phyloP scores from a whole-genome alignment of 2,888 invertebrate species.

The Acleris holmiana region DNA sequence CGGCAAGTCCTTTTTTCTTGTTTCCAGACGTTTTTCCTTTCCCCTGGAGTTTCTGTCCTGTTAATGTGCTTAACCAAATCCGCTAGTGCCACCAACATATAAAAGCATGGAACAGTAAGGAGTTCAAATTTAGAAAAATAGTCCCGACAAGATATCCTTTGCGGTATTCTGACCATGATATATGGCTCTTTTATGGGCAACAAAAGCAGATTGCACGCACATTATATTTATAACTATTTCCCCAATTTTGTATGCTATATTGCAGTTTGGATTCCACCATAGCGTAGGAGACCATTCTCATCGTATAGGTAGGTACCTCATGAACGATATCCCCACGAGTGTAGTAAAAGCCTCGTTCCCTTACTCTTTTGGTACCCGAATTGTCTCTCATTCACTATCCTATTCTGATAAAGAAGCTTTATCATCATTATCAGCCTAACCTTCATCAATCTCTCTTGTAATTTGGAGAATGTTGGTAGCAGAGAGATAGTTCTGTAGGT shows the following conservation, averaged over 20 bases:
- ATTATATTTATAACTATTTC: conserved; percentile 24
- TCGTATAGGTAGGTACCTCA: no score
- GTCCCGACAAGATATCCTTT: conserved; percentile 10
- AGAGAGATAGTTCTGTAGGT: no score
- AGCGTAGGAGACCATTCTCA: conserved; percentile 14
- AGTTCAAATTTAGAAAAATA: neutral
- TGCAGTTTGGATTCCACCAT: conserved; percentile 27
- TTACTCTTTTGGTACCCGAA: no score
- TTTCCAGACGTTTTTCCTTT: neutral
- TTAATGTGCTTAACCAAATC: neutral
- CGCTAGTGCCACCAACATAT: neutral
- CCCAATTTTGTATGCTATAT: conserved; percentile 27
- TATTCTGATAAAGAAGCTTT: no score
- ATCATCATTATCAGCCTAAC: no score
- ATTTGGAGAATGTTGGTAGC: no score
- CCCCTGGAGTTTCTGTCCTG: neutral
- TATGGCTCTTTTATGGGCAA: conserved; percentile 26
- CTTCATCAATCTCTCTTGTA: no score
- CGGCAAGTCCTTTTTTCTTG: no score
- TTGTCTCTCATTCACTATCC: no score
- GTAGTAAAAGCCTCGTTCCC: no score
- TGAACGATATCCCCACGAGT: no score
- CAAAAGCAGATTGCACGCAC: conserved; percentile 11
- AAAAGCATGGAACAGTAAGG: neutral
- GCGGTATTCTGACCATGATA: conserved; percentile 12